Evolutionary conservation across 1,140 invertebrate species (phyloP), one percentile per base, ranked within the genome.

Genomic region (Drosophila carrolli): DNA sequence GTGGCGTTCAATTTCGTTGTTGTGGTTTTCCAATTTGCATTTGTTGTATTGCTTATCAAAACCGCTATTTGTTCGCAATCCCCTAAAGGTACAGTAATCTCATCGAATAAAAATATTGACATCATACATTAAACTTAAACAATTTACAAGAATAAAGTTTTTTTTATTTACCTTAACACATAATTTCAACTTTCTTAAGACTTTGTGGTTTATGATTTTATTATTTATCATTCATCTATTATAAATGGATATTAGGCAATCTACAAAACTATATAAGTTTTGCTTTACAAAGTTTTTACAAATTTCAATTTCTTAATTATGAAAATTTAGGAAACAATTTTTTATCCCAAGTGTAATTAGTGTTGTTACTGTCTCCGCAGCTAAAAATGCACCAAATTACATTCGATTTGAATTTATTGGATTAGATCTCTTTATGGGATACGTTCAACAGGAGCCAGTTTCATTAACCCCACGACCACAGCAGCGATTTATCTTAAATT

Each of bases 401-500:
- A 48, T 29, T 48, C 10, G n/a, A 40, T 27, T 53, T 29, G 11
- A 60, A 60, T 47, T 16, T 37, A 19, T 47, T 32, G 11, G 14
- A 16, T 37, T 32, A 35, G 9, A 58, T 46, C 44, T 46, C 6
- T 16, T 16, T 38, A 8, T 60, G 56, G 35, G 19, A 65, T 32
- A 62, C 59, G 43, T 51, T n/a, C 38, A 51, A 44, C 41, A 19
- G 60, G 9, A 58, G 54, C 37, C 29, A 37, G 29, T 65, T 65
- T 47, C 65, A 68, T 68, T 68, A 68, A 68, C 65, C 59, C 41
- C 59, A 60, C 59, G 65, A 68, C 60, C 65, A 68, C 65, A 65
- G 65, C 65, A 65, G 65, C 44, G 65, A 65, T 68, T 68, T 68
- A 68, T 68, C 65, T 65, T 53, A 14, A 65, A 68, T 51, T 68